Conservation (phyloP, 2,888 invertebrate species). For the Belgica antarctica region DNA sequence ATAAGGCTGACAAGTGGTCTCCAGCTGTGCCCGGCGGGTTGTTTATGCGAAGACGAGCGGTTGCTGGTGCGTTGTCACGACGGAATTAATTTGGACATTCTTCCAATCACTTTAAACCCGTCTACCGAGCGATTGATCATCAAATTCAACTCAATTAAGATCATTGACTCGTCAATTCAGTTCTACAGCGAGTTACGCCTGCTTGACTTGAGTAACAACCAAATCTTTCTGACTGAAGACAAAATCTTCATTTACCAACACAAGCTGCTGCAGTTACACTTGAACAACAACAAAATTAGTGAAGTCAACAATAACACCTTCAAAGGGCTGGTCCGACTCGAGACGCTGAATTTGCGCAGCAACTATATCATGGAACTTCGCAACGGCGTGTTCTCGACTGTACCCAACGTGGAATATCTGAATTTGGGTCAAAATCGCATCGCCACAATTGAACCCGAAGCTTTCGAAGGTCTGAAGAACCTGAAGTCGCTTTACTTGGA, state of each 20-base stretch:
- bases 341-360: slow-evolving; percentile 62
- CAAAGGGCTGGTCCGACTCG: slow-evolving; percentile 60
- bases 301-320: slow-evolving; percentile 62
- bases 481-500: slow-evolving; percentile 62
- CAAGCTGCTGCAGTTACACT: slow-evolving; percentile 61
- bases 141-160: slow-evolving; percentile 63
- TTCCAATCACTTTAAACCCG: slow-evolving; percentile 70
- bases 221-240: slow-evolving; percentile 61
- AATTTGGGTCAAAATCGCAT: slow-evolving; percentile 65
- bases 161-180: slow-evolving; percentile 64
- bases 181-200: slow-evolving; percentile 65
- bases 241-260: slow-evolving; percentile 63
- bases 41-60: slow-evolving; percentile 66
- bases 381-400: slow-evolving; percentile 59
- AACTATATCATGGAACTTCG: slow-evolving; percentile 63
- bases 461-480: slow-evolving; percentile 61
- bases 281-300: slow-evolving; percentile 64
- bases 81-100: slow-evolving; percentile 62
- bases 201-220: slow-evolving; percentile 65
- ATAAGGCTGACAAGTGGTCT: slow-evolving; percentile 39
- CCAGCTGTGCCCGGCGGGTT: slow-evolving; percentile 60
- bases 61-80: slow-evolving; percentile 64
- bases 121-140: slow-evolving; percentile 63
- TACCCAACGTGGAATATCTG: slow-evolving; percentile 62
- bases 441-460: slow-evolving; percentile 60